Conservation (phyloP, 2,113 vertebrate species). For the Meriones unguiculatus region DNA sequence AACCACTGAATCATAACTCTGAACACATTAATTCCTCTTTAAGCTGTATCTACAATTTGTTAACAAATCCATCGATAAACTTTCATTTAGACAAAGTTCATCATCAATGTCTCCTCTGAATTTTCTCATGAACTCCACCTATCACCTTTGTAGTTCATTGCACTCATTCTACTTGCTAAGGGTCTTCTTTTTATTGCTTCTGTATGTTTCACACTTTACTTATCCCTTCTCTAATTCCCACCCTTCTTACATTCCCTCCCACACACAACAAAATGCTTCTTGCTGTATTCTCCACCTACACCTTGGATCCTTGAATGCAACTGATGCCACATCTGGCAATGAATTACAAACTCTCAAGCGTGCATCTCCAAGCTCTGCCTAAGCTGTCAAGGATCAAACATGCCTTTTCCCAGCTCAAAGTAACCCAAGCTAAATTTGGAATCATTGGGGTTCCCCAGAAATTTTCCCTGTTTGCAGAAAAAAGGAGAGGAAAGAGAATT, state of each 20-base stretch:
- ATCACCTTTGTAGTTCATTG: background rate
- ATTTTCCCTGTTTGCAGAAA: constrained; percentile 35
- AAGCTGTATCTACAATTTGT: background rate
- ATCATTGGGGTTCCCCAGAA: background rate
- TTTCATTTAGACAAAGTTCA: background rate
- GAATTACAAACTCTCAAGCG: background rate
- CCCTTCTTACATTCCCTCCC: too few relatives aligned
- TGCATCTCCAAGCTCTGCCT: background rate
- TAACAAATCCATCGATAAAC: background rate
- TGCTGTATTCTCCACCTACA: background rate
- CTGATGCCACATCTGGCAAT: background rate
- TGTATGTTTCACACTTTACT: background rate
- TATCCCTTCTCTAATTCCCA: background rate
- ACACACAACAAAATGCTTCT: background rate
- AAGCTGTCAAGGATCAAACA: background rate
- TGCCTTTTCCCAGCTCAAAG: background rate
- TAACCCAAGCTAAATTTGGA: constrained; percentile 32
- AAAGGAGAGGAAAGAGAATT: constrained; percentile 21
- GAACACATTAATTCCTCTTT: background rate
- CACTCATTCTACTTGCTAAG: background rate
- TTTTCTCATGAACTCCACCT: background rate
- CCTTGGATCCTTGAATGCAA: background rate
- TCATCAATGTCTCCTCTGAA: background rate
- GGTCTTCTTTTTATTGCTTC: background rate
- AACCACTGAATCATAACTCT: too few relatives aligned